Conservation (phyloP, 2,888 invertebrate genomes). For the Drosophila affinis region DNA sequence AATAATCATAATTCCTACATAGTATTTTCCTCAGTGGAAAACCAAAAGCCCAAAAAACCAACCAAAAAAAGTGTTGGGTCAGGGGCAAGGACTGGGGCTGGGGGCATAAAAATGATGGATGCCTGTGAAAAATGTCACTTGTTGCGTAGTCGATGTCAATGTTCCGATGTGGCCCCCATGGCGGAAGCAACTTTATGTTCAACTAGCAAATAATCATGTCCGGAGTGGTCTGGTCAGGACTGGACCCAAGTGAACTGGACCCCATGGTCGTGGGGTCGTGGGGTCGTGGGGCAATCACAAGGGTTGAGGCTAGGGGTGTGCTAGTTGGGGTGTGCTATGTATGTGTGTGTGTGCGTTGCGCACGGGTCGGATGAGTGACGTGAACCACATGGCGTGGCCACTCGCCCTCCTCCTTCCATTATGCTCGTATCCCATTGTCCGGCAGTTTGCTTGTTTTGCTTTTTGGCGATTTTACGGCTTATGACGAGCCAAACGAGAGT, state of each 20-base stretch:
- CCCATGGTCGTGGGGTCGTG: slow-evolving; percentile 33
- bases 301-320: slow-evolving; percentile 12
- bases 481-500: slow-evolving; percentile 64
- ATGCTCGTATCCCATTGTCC: slow-evolving; percentile 45
- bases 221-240: slow-evolving; percentile 46
- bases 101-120: slow-evolving; percentile 80
- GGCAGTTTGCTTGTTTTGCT: slow-evolving; percentile 71
- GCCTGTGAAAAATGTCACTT: slow-evolving; percentile 81
- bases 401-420: slow-evolving; percentile 48
- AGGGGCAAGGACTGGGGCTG: slow-evolving; percentile 5
- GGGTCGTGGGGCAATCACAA: slow-evolving; percentile 37
- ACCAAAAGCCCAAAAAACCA: slow-evolving; percentile 17
- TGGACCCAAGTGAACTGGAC: slow-evolving; percentile 23
- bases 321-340: no score
- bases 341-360: slow-evolving; percentile 13
- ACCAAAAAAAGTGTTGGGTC: slow-evolving; percentile 21
- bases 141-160: slow-evolving; percentile 58
- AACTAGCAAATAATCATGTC: slow-evolving; percentile 79
- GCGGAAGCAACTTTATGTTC: slow-evolving; percentile 68
- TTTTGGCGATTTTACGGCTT: slow-evolving; percentile 80
- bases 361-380: slow-evolving; percentile 70
- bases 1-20: neutral
- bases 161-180: slow-evolving; percentile 19
- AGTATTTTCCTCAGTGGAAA: neutral
- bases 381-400: slow-evolving; percentile 55